A percentile compares a stretch with the other conserved stretches of the same genome.
These are phyloP conservation scores for Samia ricini DNA, from an alignment of 1,140 invertebrate genomes.

Conservation along the genomic window DNA sequence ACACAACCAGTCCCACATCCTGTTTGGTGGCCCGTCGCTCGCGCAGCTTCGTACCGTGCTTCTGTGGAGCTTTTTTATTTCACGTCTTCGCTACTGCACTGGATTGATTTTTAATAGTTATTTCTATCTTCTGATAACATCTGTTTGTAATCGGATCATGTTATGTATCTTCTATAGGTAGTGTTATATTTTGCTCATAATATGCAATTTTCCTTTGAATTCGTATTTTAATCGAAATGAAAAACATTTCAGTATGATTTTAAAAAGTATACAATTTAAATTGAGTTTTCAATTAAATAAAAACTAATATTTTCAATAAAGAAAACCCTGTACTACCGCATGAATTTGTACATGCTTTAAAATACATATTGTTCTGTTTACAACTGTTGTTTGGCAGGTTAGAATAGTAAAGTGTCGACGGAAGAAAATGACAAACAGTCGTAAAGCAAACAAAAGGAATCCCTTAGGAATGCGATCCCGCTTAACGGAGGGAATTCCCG, in stretches of 20 bases:
- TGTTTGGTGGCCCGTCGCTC: slow-evolving; percentile 65
- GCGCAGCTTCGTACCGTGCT: slow-evolving; percentile 53
- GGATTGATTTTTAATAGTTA: slow-evolving; percentile 26
- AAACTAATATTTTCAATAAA: no score
- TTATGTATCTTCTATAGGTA: neutral
- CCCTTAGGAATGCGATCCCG: slow-evolving; percentile 69
- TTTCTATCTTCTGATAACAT: neutral
- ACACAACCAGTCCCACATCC: slow-evolving; percentile 74
- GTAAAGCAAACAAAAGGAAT: slow-evolving; percentile 73
- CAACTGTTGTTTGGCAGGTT: slow-evolving; percentile 40
- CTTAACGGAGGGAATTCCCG: slow-evolving; percentile 70
- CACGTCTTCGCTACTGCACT: slow-evolving; percentile 45
- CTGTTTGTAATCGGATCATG: neutral
- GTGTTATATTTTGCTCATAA: no score
- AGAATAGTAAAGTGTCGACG: slow-evolving; percentile 41
- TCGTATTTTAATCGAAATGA: no score
- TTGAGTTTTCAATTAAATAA: no score
- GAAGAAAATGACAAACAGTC: slow-evolving; percentile 52
- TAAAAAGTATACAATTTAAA: no score
- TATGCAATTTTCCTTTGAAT: no score
- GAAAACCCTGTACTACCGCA: no score
- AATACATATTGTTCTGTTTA: neutral
- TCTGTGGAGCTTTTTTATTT: slow-evolving; percentile 71
- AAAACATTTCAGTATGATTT: no score
- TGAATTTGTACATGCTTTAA: neutral